Evolutionary conservation across 2,888 invertebrate genomes (phyloP).

Genomic region (Euzophera pinguis): DNA sequence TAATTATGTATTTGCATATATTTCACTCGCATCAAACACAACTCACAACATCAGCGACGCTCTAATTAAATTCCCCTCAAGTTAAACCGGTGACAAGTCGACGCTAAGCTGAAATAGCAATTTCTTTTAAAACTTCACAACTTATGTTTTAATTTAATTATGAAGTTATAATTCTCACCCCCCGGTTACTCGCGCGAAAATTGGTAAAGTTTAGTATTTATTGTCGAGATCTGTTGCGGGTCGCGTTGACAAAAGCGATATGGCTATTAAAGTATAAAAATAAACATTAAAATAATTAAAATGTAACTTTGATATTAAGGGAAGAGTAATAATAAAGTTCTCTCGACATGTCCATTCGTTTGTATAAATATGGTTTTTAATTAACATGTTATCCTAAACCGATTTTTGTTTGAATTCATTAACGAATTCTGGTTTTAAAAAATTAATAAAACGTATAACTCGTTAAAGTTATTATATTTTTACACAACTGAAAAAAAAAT

Average conservation of each 20-base stretch:
- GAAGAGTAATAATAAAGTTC: too few species aligned
- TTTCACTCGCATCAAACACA: neutral
- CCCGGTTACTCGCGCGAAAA: constrained; percentile 49
- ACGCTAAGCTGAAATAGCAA: constrained; percentile 51
- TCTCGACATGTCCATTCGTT: too few species aligned
- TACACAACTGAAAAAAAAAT: too few species aligned
- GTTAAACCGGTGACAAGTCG: constrained; percentile 43
- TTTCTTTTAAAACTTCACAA: constrained; percentile 68
- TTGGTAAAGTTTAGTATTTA: constrained; percentile 71
- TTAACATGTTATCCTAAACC: too few species aligned
- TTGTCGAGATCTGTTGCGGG: constrained; percentile 52
- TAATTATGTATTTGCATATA: neutral
- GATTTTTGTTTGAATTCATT: too few species aligned
- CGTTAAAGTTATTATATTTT: too few species aligned
- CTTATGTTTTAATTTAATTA: constrained; percentile 73
- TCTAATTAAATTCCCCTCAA: constrained; percentile 62
- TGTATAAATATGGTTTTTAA: too few species aligned
- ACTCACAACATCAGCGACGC: constrained; percentile 26
- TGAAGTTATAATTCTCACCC: constrained; percentile 61
- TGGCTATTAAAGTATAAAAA: constrained; percentile 14
- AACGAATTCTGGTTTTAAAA: too few species aligned
- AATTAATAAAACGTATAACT: too few species aligned
- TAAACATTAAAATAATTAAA: constrained; percentile 7
- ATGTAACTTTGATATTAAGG: neutral
- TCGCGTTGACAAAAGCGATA: constrained; percentile 41